A percentile compares a stretch with the other conserved stretches of the same genome.
These are phyloP conservation scores for Melanogrammus aeglefinus DNA, from an alignment of 2,797 vertebrate genomes.

Conservation along the genomic window DNA sequence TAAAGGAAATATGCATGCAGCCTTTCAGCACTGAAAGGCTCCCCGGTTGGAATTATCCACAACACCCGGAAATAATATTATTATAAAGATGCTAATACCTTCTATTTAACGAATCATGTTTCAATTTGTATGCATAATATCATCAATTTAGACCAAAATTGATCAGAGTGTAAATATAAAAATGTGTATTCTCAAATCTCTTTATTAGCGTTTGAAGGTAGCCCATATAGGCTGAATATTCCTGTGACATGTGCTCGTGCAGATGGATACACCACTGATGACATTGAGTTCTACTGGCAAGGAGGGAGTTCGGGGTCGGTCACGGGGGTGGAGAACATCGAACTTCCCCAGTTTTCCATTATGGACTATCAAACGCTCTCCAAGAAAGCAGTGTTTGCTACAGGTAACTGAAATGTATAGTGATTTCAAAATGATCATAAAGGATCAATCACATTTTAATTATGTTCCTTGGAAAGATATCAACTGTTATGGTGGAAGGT, in stretches of 20 bases:
- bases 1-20: neutral
- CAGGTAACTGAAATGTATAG: conserved; percentile 70
- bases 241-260: conserved; percentile 36
- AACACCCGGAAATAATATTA: neutral
- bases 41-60: neutral
- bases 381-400: conserved; percentile 90
- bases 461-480: neutral
- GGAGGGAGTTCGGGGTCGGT: conserved; percentile 80
- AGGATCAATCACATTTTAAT: neutral
- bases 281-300: conserved; percentile 96
- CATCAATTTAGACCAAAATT: neutral
- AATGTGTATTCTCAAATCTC: neutral
- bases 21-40: neutral
- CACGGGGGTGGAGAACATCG: conserved; percentile 90
- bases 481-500: neutral
- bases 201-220: neutral
- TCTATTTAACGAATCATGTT: too few relatives aligned
- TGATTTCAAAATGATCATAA: neutral
- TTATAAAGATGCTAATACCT: neutral
- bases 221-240: neutral
- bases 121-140: neutral
- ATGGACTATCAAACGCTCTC: conserved; percentile 91
- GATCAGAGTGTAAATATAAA: neutral
- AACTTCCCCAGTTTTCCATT: conserved; percentile 92
- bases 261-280: conserved; percentile 96